A percentile compares a stretch with the other conserved stretches of the same genome.
These are phyloP conservation scores for Drosophila nr. perissopoda DNA, from an alignment of 2,888 invertebrate species.

Conservation along the genomic window DNA sequence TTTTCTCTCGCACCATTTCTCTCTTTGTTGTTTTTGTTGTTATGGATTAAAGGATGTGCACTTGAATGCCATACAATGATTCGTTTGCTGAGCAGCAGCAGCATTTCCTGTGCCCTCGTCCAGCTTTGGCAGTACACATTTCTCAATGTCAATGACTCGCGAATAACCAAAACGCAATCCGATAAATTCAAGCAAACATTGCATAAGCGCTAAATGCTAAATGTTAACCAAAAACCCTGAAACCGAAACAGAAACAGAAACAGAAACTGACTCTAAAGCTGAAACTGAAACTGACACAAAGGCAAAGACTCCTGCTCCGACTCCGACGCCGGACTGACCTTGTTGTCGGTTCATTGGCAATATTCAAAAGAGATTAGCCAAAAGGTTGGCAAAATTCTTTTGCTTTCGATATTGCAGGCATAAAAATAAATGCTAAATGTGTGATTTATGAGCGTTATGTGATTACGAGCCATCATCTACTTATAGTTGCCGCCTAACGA, in stretches of 20 bases:
- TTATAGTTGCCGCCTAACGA: constrained; percentile 17
- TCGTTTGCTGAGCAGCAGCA: constrained; percentile 16
- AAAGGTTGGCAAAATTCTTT: constrained; percentile 56
- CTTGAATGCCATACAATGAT: constrained; percentile 48
- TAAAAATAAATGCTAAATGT: constrained; percentile 44
- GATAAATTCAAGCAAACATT: constrained; percentile 28
- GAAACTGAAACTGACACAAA: constrained; percentile 17
- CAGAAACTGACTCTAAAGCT: not conserved
- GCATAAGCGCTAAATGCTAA: constrained; percentile 45
- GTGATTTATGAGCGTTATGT: constrained; percentile 62
- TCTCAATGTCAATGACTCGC: constrained; percentile 51
- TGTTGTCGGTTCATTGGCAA: constrained; percentile 66
- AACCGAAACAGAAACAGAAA: constrained; percentile 8
- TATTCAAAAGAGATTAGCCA: constrained; percentile 69
- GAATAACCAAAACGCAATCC: constrained; percentile 10
- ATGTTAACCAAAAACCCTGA: constrained; percentile 10
- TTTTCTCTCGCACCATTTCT: constrained; percentile 4
- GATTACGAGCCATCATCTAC: constrained; percentile 49
- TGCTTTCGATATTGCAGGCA: constrained; percentile 33
- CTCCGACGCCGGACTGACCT: constrained; percentile 47
- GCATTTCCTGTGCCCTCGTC: constrained; percentile 52
- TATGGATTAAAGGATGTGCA: constrained; percentile 58
- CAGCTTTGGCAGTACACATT: constrained; percentile 2
- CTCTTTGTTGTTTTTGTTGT: not conserved
- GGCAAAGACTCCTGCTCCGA: constrained; percentile 8